These are phyloP conservation scores for Rhagophthalmus giganteus DNA, from an alignment of 2,888 invertebrate genomes.

Conservation along the genomic window DNA sequence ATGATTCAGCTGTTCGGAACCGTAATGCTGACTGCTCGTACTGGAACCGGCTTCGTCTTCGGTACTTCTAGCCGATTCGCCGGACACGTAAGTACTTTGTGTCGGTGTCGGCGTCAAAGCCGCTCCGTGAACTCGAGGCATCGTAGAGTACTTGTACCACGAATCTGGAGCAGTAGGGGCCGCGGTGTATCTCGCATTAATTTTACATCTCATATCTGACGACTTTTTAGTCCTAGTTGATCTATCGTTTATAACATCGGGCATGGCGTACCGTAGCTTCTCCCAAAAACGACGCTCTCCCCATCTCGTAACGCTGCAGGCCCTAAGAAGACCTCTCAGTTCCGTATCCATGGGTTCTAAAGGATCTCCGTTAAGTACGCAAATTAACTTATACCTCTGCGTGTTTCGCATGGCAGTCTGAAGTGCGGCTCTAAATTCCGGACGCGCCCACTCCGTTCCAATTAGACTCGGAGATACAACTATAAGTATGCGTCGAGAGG, in stretches of 20 bases:
- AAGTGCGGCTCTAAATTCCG: conserved; percentile 80
- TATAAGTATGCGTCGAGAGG: conserved; percentile 74
- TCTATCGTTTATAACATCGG: conserved; percentile 69
- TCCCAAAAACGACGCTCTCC: conserved; percentile 85
- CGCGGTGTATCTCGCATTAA: conserved; percentile 67
- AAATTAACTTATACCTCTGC: conserved; percentile 64
- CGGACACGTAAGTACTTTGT: conserved; percentile 64
- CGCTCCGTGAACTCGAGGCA: conserved; percentile 61
- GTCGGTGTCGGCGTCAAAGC: conserved; percentile 62
- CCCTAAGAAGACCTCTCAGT: conserved; percentile 71
- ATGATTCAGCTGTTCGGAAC: conserved; percentile 67
- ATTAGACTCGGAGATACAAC: conserved; percentile 80
- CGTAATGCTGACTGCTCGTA: conserved; percentile 63
- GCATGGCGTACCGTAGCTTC: conserved; percentile 74
- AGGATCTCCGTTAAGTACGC: conserved; percentile 69
- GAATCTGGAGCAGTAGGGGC: conserved; percentile 72
- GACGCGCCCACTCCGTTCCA: conserved; percentile 80
- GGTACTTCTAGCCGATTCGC: conserved; percentile 57
- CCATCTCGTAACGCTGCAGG: conserved; percentile 72
- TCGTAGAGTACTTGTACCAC: conserved; percentile 71
- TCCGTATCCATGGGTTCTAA: conserved; percentile 75
- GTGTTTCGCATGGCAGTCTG: conserved; percentile 74
- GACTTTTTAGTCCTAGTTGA: conserved; percentile 60
- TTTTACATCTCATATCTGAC: conserved; percentile 63
- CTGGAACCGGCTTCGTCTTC: conserved; percentile 61